These are phyloP conservation scores for Acropternis orthonyx DNA, from an alignment of 2,797 vertebrate genomes.

Conservation along the genomic window DNA sequence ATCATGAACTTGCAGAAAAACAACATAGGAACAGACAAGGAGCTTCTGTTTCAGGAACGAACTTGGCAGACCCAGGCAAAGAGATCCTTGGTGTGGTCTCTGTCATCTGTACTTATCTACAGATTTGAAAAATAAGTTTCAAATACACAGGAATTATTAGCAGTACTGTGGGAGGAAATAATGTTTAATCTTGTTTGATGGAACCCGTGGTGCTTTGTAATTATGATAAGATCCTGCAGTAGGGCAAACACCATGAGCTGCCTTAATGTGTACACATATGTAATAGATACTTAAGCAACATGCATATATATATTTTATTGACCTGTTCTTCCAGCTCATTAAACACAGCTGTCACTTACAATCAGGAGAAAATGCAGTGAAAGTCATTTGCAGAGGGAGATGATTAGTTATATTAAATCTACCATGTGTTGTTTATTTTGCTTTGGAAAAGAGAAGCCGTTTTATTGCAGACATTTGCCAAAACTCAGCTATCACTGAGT, in stretches of 20 bases:
- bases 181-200: neutral
- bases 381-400: constrained; percentile 18
- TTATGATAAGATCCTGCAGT: neutral
- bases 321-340: constrained; percentile 32
- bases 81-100: neutral
- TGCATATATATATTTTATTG: constrained; percentile 6
- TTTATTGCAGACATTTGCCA: constrained; percentile 36
- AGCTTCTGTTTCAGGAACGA: neutral
- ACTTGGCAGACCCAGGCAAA: neutral
- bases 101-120: neutral
- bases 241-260: neutral
- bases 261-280: neutral
- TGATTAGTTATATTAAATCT: constrained; percentile 24
- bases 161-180: neutral
- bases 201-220: neutral
- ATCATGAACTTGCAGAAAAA: neutral
- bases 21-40: neutral
- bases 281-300: neutral
- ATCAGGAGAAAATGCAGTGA: neutral
- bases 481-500: neutral
- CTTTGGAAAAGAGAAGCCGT: neutral
- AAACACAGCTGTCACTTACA: constrained; percentile 22
- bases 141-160: neutral
- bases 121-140: neutral
- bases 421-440: constrained; percentile 46